Evolutionary conservation across 2,888 invertebrate species (phyloP), one percentile per base, ranked within the genome.

Genomic region (Drosophila prostipennis): DNA sequence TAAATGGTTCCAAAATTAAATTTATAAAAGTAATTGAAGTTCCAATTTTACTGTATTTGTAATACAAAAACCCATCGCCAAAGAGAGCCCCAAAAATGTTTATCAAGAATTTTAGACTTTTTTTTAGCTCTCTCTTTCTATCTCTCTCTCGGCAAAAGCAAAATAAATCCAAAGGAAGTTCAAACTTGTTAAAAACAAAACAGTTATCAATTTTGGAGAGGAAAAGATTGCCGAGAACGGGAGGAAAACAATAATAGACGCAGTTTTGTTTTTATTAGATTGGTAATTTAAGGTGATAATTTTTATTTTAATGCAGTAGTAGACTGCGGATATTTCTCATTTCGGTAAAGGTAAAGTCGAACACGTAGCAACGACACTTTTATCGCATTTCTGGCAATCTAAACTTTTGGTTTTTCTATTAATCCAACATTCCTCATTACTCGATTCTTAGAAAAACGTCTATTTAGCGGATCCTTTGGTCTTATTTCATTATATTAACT

Each of bases 161-260:
- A 46, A 26, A 16, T n/a, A 36, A 13, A 36, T 16, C 51, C 36
- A 10, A 16, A 7, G 26, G 23, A 58, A 42, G 32, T 16, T 16
- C 16, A 7, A 32, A 32, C 32, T 29, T n/a, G 13, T 11, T 52
- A 19, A 32, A 57, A 56, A 43, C 32, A 55, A 26, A 26, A 34
- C 7, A 63, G 48, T 32, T 63, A 64, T 64, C 64, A 65, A 14
- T 39, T 29, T 29, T 36, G 1, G 48, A 39, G 53, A 45, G 45
- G 2, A 39, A 23, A 19, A 26, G 64, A 61, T 61, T 46, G 48
- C 7, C 2, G 16, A 39, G 29, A 8, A 32, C 6, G 43, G 6
- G 14, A 37, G n/a, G 13, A 49, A 49, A 45, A 34, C 45, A 46
- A 46, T 46, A 52, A 53, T 16, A 67, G 53, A 26, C 45, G 34